These are phyloP conservation scores for Somateria mollissima DNA, from an alignment of 2,797 vertebrate species.

Conservation along the genomic window DNA sequence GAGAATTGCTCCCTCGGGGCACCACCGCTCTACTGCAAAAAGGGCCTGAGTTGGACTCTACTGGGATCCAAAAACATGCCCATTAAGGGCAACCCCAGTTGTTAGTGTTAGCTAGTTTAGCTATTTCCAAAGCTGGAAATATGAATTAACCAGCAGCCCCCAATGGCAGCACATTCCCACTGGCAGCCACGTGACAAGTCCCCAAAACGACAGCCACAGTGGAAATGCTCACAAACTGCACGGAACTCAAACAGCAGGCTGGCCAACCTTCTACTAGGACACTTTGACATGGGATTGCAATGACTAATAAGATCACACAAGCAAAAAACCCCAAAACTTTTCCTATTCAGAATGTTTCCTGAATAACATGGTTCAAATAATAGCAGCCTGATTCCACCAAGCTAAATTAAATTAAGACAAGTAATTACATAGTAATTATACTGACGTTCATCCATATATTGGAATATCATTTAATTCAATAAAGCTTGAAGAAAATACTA, in stretches of 20 bases:
- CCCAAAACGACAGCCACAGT: not conserved
- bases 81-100: not conserved
- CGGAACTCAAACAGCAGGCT: not conserved
- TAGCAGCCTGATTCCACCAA: not conserved
- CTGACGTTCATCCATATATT: slow-evolving; percentile 37
- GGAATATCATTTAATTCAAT: slow-evolving; percentile 24
- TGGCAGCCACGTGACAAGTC: not conserved
- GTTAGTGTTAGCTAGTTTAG: not conserved
- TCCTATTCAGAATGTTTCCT: not conserved
- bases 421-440: slow-evolving; percentile 38
- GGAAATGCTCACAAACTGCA: not conserved
- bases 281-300: not conserved
- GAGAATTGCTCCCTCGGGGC: not conserved
- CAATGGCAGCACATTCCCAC: not conserved
- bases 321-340: not conserved
- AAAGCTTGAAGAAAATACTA: slow-evolving; percentile 38
- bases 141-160: not conserved
- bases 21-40: not conserved
- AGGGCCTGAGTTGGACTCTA: not conserved
- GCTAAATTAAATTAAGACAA: slow-evolving; percentile 35
- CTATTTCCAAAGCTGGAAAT: not conserved
- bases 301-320: not conserved
- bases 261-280: not conserved
- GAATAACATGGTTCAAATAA: slow-evolving; percentile 19
- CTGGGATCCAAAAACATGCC: not conserved